phyloP scores from a whole-genome alignment of 2,797 vertebrate genomes.

The Sebastes minor region DNA sequence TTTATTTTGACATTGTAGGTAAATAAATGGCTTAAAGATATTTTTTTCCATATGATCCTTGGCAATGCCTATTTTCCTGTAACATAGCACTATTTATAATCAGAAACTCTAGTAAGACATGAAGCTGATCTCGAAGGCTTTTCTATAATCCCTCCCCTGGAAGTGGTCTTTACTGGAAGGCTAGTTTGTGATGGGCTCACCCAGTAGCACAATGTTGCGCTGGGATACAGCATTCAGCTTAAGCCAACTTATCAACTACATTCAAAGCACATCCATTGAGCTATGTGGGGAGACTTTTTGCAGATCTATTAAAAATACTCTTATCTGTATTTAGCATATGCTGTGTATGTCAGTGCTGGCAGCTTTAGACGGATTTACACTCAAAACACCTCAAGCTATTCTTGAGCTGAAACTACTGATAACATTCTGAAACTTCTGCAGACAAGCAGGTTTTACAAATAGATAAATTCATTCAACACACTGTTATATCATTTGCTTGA shows the following conservation, averaged over 20 bases:
- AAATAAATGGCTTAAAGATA: slow-evolving; percentile 65
- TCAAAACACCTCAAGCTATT: slow-evolving; percentile 86
- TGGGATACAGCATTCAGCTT: slow-evolving; percentile 85
- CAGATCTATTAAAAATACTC: slow-evolving; percentile 87
- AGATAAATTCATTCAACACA: slow-evolving; percentile 79
- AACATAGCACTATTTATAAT: slow-evolving; percentile 79
- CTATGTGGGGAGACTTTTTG: slow-evolving; percentile 84
- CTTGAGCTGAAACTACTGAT: slow-evolving; percentile 84
- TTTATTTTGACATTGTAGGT: slow-evolving; percentile 69
- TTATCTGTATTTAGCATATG: slow-evolving; percentile 90
- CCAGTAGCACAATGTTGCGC: slow-evolving; percentile 83
- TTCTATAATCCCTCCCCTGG: slow-evolving; percentile 85
- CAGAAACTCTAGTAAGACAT: slow-evolving; percentile 82
- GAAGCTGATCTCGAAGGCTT: slow-evolving; percentile 85
- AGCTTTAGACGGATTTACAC: slow-evolving; percentile 86
- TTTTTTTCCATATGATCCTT: slow-evolving; percentile 68
- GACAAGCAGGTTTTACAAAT: slow-evolving; percentile 82
- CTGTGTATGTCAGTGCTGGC: slow-evolving; percentile 83
- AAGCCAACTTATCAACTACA: slow-evolving; percentile 89
- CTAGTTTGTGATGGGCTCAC: slow-evolving; percentile 85
- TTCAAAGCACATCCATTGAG: slow-evolving; percentile 87
- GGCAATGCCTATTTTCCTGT: slow-evolving; percentile 56
- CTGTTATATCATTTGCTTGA: slow-evolving; percentile 72
- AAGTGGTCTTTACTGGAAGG: slow-evolving; percentile 84
- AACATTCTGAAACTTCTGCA: slow-evolving; percentile 84